Evolutionary conservation across 2,888 invertebrate species (phyloP), one percentile per base, ranked within the genome.

Genomic region (Timema cristinae): DNA sequence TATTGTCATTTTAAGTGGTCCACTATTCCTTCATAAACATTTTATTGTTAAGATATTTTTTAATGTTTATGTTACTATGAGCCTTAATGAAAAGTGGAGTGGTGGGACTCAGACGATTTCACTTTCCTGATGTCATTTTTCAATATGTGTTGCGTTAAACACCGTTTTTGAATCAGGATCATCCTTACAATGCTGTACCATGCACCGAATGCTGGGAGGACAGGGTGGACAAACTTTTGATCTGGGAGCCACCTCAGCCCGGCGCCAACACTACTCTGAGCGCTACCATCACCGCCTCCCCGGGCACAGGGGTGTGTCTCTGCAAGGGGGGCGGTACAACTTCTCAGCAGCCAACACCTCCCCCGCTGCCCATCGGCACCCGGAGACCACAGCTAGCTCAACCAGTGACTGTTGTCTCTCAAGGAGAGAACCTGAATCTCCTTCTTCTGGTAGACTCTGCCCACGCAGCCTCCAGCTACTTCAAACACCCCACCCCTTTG

Each of bases 131-230:
- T 32, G 32, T 32, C 32, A 32, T 32, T 32, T 32, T 32, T 32
- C 32, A 32, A 32, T 32, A 32, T 32, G 32, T 32, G 32, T 32
- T 32, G 32, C 2, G 32, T 32, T 32, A 32, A 32, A 32, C 32
- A 32, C 32, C 32, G 32, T 32, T 32, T 32, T 32, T 32, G 1
- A 32, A 32, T 77, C 81, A 89, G 89, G 91, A 91, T 77, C 87
- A 91, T 77, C 91, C 91, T 0, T 92, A 91, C 79, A 91, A 91
- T 73, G 88, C 90, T 67, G 91, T 91, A 0, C 89, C 92, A 63
- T 94, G 94, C 79, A 89, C 90, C n/a, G 90, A 92, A 76, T 95
- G 95, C 77, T 91, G 94, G 82, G 92, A 93, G 80, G 94, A 94
- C 77, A 87, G 93, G 10, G 92, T 93, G 32, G 94, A 95, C 78